Base-by-base conservation (phyloP, 2,113 vertebrate genomes). In the Atractosteus spatula region DNA sequence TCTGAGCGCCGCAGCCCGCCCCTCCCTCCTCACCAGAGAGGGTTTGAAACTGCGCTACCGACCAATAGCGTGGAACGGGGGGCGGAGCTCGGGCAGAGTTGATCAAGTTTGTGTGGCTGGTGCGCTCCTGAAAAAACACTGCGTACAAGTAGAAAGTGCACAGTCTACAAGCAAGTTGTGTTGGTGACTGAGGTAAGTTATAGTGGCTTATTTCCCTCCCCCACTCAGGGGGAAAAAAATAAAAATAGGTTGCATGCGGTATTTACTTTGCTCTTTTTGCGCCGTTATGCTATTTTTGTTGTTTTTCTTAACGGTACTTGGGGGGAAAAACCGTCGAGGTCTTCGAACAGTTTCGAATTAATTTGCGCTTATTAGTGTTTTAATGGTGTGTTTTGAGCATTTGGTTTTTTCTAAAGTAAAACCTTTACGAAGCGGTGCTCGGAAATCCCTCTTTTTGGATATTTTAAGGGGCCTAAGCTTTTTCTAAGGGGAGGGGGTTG, bases 101-200 rank as follows among this genome's bases (percentile, higher is more conserved):
- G 80, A 77, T 79, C 79, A 90, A 86, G 89, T 84, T 91, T 81
- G 86, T 78, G 75, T 47, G 83, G 56, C 76, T 12, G 42, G 12
- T 11, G 76, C 66, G 17, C 55, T 77, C 44, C 70, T 78, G 77
- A 90, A 86, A 86, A 88, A 91, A 90, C 86, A 88, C 79, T 81
- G 73, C 62, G 59, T 69, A 73, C 72, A 77, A 72, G 71, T 76
- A 63, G 69, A 71, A 77, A 76, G 77, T 68, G 78, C 69, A 76
- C 74, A 65, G 6, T 78, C 81, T 82, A 82, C 74, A 71, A 66
- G 16, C 63, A 55, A 66, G 73, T 64, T 54, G 55, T 78, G 64
- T 74, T 78, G 74, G 55, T 56, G 70, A 79, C 4, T 56, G 69
- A 83, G 88, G 91, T 92, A 77, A 86, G 87, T 7, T 0, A 0